Percentiles rank a stretch among this genome's conserved stretches.
These are phyloP conservation scores for Euphonia xanthogaster DNA, from an alignment of 2,797 vertebrate species.

Conservation along the genomic window DNA sequence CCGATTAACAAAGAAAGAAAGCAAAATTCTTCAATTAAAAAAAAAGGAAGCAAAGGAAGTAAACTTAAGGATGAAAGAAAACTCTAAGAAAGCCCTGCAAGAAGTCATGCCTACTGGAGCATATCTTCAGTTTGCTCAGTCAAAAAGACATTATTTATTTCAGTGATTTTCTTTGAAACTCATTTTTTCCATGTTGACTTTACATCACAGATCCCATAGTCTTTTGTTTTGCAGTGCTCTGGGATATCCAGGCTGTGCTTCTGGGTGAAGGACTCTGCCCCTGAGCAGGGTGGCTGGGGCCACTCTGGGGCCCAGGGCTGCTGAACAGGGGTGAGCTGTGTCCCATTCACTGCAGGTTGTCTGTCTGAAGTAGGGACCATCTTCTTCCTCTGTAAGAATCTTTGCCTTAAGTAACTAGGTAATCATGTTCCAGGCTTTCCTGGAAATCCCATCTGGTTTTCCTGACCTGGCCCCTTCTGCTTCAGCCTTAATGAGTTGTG, in stretches of 20 bases:
- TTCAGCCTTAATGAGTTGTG: neutral
- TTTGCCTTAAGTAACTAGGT: neutral
- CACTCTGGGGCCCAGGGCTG: neutral
- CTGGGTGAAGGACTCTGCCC: neutral
- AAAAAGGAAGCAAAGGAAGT: neutral
- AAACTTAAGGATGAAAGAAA: neutral
- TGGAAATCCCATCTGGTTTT: neutral
- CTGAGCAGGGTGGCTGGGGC: neutral
- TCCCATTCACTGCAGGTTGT: neutral
- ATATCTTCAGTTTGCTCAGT: neutral
- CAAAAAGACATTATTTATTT: neutral
- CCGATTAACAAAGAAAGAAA: neutral
- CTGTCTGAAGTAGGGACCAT: neutral
- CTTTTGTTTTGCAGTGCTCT: neutral
- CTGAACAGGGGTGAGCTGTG: accelerated
- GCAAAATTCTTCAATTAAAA: neutral
- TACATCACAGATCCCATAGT: neutral
- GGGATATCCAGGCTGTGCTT: neutral
- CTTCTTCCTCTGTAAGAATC: neutral
- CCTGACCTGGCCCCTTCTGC: neutral
- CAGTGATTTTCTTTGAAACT: neutral
- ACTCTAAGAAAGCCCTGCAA: neutral
- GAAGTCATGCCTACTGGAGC: neutral
- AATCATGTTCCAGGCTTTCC: neutral
- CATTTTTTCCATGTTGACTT: neutral